Percentiles rank a stretch among this genome's conserved stretches.
phyloP scores from a whole-genome alignment of 2,113 vertebrate species.

The Hippotragus niger region DNA sequence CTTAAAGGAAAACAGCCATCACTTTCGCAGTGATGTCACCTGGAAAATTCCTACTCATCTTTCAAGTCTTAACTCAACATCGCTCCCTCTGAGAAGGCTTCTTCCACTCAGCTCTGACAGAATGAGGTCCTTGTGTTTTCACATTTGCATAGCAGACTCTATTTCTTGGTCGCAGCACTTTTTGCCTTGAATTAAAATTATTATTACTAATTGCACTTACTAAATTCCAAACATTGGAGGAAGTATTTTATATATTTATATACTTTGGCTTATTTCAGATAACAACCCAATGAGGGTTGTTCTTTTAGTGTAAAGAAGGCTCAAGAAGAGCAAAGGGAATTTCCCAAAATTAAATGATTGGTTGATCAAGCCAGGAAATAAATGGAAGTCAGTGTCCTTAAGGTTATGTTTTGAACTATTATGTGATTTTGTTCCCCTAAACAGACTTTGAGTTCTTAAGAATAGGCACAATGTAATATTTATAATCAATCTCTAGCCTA shows the following conservation, averaged over 20 bases:
- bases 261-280: neutral
- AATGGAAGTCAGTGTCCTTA: neutral
- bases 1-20: neutral
- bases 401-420: neutral
- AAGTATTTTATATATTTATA: neutral
- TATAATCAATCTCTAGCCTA: neutral
- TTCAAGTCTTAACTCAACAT: neutral
- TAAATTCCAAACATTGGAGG: neutral
- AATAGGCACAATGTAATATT: neutral
- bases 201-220: neutral
- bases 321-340: neutral
- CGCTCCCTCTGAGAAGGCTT: neutral
- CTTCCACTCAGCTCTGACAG: neutral
- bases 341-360: neutral
- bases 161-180: neutral
- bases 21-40: neutral
- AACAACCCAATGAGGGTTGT: neutral
- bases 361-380: neutral
- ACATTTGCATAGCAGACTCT: neutral
- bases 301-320: neutral
- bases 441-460: neutral
- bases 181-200: neutral
- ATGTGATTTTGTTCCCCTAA: neutral
- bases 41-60: slow-evolving; percentile 42
- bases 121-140: neutral